Percentiles rank a stretch among this genome's conserved stretches.
phyloP scores from a whole-genome alignment of 2,113 vertebrate species.

The Barnardius zonarius region DNA sequence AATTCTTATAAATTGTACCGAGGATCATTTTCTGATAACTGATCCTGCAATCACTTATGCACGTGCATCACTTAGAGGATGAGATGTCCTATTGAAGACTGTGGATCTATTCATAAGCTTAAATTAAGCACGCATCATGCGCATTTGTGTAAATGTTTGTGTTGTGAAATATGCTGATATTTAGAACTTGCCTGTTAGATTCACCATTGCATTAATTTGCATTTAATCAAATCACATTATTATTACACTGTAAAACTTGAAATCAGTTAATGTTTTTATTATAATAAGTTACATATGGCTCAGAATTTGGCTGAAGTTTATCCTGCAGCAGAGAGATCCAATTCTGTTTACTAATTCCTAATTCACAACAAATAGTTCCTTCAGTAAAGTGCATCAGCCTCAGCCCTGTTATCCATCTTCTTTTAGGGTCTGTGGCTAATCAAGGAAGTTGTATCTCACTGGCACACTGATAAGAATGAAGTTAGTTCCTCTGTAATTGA shows the following conservation, averaged over 20 bases:
- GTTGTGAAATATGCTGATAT: neutral
- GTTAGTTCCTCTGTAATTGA: conserved; percentile 66
- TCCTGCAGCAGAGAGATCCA: neutral
- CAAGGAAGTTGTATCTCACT: conserved; percentile 42
- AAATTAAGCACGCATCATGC: neutral
- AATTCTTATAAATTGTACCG: conserved; percentile 35
- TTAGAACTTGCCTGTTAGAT: neutral
- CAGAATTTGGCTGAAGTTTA: neutral
- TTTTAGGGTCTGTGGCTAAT: conserved; percentile 60
- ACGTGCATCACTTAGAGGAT: conserved; percentile 25
- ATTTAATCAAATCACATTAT: neutral
- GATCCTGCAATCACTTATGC: conserved; percentile 48
- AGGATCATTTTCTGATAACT: conserved; percentile 54
- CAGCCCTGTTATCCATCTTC: neutral
- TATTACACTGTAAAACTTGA: neutral
- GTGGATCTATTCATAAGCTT: conserved; percentile 12
- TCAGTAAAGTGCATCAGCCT: neutral
- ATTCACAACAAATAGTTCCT: neutral
- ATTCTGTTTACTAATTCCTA: conserved; percentile 6
- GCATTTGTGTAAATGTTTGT: neutral
- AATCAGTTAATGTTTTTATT: neutral
- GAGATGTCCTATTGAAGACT: neutral
- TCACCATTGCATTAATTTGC: neutral
- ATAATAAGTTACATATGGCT: neutral
- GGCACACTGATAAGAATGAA: conserved; percentile 53